Evolutionary conservation across 2,113 vertebrate genomes (phyloP).

Genomic region (Scomber scombrus): DNA sequence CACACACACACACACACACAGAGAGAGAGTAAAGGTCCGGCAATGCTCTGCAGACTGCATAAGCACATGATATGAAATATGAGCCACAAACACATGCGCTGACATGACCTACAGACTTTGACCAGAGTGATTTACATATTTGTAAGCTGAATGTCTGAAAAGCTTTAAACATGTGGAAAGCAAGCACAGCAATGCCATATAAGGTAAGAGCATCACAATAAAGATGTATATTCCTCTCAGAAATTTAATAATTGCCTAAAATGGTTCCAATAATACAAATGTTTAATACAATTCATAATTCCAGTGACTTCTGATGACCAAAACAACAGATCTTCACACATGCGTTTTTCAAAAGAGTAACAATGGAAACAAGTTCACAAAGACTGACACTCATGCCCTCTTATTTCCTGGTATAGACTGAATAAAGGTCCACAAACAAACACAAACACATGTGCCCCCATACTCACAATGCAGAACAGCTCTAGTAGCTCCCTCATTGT

Average conservation of each 20-base stretch:
- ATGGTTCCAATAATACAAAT: neutral
- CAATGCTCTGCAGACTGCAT: slow-evolving; percentile 2
- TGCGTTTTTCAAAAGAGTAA: slow-evolving; percentile 35
- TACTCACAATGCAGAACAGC: slow-evolving; percentile 83
- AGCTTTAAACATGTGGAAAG: neutral
- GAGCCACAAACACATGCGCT: neutral
- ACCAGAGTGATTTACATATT: slow-evolving; percentile 8
- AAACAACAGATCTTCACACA: slow-evolving; percentile 23
- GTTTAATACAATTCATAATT: slow-evolving; percentile 13
- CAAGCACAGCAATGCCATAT: neutral
- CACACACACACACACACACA: neutral
- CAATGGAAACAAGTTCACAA: slow-evolving; percentile 50
- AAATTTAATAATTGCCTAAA: neutral
- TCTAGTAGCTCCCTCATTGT: slow-evolving; percentile 84
- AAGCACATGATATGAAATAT: neutral
- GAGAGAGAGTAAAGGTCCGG: neutral
- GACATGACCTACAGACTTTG: slow-evolving; percentile 24
- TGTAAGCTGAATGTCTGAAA: slow-evolving; percentile 9
- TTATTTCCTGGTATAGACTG: slow-evolving; percentile 36
- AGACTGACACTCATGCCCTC: slow-evolving; percentile 49
- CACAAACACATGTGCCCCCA: slow-evolving; percentile 43
- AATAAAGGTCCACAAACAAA: slow-evolving; percentile 50
- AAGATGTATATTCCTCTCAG: neutral
- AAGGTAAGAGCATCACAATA: neutral
- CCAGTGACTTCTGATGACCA: neutral